Percentiles rank a stretch among this genome's conserved stretches.
Conservation (phyloP, 2,888 invertebrate genomes). For the Apodemia zela region DNA sequence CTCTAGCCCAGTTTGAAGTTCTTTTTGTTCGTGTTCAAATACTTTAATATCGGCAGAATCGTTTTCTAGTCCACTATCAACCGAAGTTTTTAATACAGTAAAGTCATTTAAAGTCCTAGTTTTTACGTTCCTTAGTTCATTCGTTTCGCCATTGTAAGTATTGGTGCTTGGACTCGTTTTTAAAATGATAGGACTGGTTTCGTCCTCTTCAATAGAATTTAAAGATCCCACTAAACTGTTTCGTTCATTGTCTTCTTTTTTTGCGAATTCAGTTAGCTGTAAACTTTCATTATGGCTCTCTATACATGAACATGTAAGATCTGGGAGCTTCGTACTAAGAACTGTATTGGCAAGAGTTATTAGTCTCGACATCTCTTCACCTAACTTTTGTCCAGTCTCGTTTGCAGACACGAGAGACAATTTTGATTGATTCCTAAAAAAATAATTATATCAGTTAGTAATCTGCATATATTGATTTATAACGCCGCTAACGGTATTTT, state of each 20-base stretch:
- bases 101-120: conserved; percentile 44
- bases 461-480: too few relatives aligned
- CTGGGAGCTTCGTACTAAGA: conserved; percentile 66
- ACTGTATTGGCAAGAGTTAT: conserved; percentile 75
- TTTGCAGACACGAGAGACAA: conserved; percentile 54
- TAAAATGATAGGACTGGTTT: conserved; percentile 41
- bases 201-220: conserved; percentile 46
- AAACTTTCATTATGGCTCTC: conserved; percentile 33
- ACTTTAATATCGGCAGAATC: conserved; percentile 44
- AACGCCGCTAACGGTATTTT: too few relatives aligned
- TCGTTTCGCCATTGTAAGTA: conserved; percentile 41
- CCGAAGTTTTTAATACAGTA: conserved; percentile 43
- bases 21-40: conserved; percentile 40
- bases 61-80: conserved; percentile 47
- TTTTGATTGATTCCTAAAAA: conserved; percentile 58
- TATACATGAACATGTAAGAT: conserved; percentile 56
- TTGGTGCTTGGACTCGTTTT: conserved; percentile 40
- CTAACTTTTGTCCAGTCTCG: conserved; percentile 56
- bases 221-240: conserved; percentile 42
- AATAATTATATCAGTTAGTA: not conserved
- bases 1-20: conserved; percentile 32
- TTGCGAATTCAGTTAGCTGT: conserved; percentile 28
- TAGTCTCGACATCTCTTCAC: conserved; percentile 67
- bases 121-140: conserved; percentile 43
- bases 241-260: conserved; percentile 37